phyloP scores from a whole-genome alignment of 2,888 invertebrate genomes.

The Tetheella fluctuosa region DNA sequence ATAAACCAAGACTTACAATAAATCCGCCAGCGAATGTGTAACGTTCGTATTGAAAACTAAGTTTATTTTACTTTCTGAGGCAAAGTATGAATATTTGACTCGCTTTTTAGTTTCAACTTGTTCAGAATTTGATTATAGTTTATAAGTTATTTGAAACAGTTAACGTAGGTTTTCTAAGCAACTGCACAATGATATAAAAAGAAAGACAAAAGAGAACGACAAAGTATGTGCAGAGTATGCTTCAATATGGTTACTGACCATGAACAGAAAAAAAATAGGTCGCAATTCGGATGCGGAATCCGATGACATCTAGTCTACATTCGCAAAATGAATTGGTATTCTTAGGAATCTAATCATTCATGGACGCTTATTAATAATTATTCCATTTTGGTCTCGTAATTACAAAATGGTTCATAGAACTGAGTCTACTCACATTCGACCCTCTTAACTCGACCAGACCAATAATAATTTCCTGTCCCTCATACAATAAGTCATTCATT shows the following conservation, averaged over 20 bases:
- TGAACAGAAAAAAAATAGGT: neutral
- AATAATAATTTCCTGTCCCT: conserved; percentile 81
- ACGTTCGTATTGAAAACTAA: conserved; percentile 7
- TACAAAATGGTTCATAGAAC: conserved; percentile 14
- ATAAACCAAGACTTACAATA: conserved; percentile 8
- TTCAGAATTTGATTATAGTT: conserved; percentile 10
- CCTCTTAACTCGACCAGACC: conserved; percentile 64
- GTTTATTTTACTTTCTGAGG: conserved; percentile 4
- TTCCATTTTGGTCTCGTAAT: neutral
- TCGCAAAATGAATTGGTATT: neutral
- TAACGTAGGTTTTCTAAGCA: neutral
- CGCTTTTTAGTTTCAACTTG: neutral
- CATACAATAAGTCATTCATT: conserved; percentile 82
- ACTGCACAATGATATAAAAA: neutral
- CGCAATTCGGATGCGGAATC: neutral
- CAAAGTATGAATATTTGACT: conserved; percentile 10
- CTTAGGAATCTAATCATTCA: neutral
- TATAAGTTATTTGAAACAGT: conserved; percentile 5
- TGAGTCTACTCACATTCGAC: conserved; percentile 39
- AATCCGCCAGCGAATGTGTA: conserved; percentile 5
- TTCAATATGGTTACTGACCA: neutral
- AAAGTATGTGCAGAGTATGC: neutral
- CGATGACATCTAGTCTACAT: neutral
- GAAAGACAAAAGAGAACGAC: neutral
- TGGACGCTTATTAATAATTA: neutral